A percentile compares a stretch with the other conserved stretches of the same genome.
These are phyloP conservation scores for Zeus faber DNA, from an alignment of 2,113 vertebrate species.

Conservation along the genomic window DNA sequence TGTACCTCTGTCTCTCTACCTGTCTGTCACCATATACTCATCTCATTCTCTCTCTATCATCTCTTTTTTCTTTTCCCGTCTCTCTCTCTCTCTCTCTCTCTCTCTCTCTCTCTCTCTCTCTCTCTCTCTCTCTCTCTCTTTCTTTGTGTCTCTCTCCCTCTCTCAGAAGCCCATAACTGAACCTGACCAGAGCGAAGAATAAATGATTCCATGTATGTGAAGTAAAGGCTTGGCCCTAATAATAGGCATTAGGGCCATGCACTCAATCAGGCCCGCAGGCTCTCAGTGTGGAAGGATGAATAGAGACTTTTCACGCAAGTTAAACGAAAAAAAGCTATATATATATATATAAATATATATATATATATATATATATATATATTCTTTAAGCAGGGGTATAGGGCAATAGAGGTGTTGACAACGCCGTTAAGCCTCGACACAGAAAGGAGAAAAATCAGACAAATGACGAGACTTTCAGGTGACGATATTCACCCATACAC, in stretches of 20 bases:
- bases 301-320: conserved; percentile 55
- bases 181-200: conserved; percentile 58
- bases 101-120: conserved; percentile 3
- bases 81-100: conserved; percentile 13
- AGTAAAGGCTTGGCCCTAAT: conserved; percentile 59
- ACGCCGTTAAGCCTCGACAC: too few relatives aligned
- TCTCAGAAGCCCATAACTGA: conserved; percentile 40
- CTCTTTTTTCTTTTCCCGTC: background rate
- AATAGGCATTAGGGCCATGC: conserved; percentile 47
- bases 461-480: background rate
- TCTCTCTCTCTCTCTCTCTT: conserved; percentile 47
- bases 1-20: conserved; percentile 13
- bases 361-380: too few relatives aligned
- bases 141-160: conserved; percentile 43
- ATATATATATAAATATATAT: too few relatives aligned
- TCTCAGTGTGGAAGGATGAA: conserved; percentile 51
- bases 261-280: conserved; percentile 56
- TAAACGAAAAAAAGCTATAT: conserved; percentile 43
- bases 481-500: background rate
- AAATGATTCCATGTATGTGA: conserved; percentile 73
- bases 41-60: background rate
- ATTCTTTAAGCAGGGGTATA: too few relatives aligned
- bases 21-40: background rate
- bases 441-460: background rate
- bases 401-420: background rate